Evolutionary conservation across 2,113 vertebrate species (phyloP).

Genomic region (Notarius lentiginosus): DNA sequence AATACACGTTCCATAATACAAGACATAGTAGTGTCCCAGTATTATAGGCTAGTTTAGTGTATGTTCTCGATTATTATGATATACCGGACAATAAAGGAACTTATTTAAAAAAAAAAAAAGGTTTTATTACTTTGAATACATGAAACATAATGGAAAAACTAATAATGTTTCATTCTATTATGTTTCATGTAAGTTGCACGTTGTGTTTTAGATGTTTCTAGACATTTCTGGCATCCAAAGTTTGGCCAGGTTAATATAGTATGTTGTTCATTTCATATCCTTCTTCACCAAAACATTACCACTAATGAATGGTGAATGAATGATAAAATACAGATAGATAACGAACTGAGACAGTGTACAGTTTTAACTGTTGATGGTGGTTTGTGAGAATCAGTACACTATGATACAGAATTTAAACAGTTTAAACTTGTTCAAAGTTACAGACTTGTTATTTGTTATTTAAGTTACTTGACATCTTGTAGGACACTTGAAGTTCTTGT

Average conservation of each 20-base stretch:
- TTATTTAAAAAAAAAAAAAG: not conserved
- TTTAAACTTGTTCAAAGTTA: not conserved
- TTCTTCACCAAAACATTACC: not conserved
- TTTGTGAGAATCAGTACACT: not conserved
- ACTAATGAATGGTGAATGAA: not conserved
- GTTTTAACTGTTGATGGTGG: not conserved
- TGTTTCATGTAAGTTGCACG: not conserved
- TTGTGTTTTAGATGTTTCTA: not conserved
- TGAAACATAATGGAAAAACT: too few species aligned
- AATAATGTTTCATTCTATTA: too few species aligned
- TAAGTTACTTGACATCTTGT: not conserved
- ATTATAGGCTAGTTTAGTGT: not conserved
- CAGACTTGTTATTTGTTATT: not conserved
- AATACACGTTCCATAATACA: too few species aligned
- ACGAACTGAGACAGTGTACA: not conserved
- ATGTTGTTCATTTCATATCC: not conserved
- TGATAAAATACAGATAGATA: not conserved
- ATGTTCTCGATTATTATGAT: not conserved
- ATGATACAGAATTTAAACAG: not conserved
- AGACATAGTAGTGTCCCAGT: not conserved
- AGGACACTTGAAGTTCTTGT: not conserved
- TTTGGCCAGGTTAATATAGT: too few species aligned
- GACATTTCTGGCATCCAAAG: not conserved
- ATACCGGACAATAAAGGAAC: not conserved
- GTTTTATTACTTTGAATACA: not conserved